A percentile compares a stretch with the other conserved stretches of the same genome.
These are phyloP conservation scores for Dendrolimus pini DNA, from an alignment of 2,888 invertebrate species.

Conservation along the genomic window DNA sequence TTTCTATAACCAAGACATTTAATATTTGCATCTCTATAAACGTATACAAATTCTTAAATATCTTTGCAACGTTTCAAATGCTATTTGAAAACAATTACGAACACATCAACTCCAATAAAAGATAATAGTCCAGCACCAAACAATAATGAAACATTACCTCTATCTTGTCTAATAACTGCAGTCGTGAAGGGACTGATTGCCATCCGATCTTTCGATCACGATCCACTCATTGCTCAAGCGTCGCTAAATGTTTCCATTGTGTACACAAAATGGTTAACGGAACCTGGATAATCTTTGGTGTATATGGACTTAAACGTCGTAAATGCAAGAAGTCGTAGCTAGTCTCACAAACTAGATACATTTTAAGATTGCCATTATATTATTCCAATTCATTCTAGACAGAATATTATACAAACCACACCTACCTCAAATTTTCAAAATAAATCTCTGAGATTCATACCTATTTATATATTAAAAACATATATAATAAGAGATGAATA, in stretches of 20 bases:
- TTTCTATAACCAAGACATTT: too few relatives aligned
- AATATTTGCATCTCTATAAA: too few relatives aligned
- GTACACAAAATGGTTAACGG: slow-evolving; percentile 10
- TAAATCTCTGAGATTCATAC: too few relatives aligned
- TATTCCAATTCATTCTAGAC: slow-evolving; percentile 12
- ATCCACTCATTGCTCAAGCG: slow-evolving; percentile 42
- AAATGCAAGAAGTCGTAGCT: too few relatives aligned
- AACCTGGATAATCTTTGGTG: slow-evolving; percentile 1
- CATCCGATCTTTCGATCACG: slow-evolving; percentile 59
- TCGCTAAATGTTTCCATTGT: slow-evolving; percentile 57
- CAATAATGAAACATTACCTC: neutral
- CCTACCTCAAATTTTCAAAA: too few relatives aligned
- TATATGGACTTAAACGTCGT: too few relatives aligned
- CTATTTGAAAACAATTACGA: neutral
- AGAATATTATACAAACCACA: too few relatives aligned
- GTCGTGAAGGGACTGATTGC: slow-evolving; percentile 67
- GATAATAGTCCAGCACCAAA: neutral
- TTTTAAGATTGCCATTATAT: neutral
- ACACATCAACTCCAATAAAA: neutral
- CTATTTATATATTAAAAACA: too few relatives aligned
- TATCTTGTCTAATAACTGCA: slow-evolving; percentile 10
- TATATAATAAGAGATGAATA: too few relatives aligned
- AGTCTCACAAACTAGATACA: too few relatives aligned
- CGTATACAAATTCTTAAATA: too few relatives aligned
- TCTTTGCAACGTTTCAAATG: neutral